Percentiles rank a stretch among this genome's conserved stretches.
Evolutionary conservation across 2,113 vertebrate species (phyloP).

Genomic region (Taxidea taxus): DNA sequence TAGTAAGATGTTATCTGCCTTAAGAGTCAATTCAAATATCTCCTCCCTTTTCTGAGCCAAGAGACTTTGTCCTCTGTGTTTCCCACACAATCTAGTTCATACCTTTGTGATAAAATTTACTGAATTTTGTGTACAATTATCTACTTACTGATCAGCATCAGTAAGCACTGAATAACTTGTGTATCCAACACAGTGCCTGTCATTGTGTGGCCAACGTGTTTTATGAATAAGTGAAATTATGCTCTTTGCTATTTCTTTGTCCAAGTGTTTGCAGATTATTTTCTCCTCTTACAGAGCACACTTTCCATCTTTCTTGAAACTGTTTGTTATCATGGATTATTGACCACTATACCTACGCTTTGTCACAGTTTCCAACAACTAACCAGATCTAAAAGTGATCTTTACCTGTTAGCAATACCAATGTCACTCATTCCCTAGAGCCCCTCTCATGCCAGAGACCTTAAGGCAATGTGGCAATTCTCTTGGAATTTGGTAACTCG

Average conservation of each 20-base stretch:
- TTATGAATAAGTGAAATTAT: background rate
- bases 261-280: background rate
- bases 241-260: background rate
- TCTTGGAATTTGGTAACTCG: background rate
- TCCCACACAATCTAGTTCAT: background rate
- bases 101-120: background rate
- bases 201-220: background rate
- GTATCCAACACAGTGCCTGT: background rate
- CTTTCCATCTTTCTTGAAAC: background rate
- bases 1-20: background rate
- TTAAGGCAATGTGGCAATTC: background rate
- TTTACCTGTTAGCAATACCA: background rate
- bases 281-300: background rate
- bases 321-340: background rate
- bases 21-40: background rate
- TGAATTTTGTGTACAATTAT: background rate
- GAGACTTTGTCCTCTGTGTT: background rate
- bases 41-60: background rate
- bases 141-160: background rate
- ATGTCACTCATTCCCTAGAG: background rate
- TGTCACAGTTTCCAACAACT: background rate
- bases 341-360: background rate
- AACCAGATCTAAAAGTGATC: background rate
- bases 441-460: background rate
- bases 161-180: background rate